A percentile compares a stretch with the other conserved stretches of the same genome.
phyloP scores from a whole-genome alignment of 2,113 vertebrate genomes.

The Callionymus lyra region DNA sequence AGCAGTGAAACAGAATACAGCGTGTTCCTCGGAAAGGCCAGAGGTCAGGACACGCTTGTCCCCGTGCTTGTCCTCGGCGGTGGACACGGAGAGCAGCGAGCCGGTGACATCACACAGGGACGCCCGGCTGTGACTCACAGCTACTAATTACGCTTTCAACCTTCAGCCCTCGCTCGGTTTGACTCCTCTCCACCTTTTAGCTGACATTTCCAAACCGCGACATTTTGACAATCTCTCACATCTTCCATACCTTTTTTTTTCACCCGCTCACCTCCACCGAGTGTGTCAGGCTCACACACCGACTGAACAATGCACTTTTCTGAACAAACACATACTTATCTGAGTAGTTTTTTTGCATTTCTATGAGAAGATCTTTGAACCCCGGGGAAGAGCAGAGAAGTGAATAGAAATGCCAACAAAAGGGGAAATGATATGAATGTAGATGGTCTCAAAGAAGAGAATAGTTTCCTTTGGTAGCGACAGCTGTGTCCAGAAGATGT shows the following conservation, averaged over 20 bases:
- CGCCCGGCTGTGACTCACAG: slow-evolving; percentile 28
- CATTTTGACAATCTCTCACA: slow-evolving; percentile 51
- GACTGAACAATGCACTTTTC: too few relatives aligned
- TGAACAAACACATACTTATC: too few relatives aligned
- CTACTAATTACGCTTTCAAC: slow-evolving; percentile 52
- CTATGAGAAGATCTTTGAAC: too few relatives aligned
- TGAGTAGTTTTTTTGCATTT: too few relatives aligned
- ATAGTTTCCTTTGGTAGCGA: too few relatives aligned
- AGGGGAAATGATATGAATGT: too few relatives aligned
- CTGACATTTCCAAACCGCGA: slow-evolving; percentile 51
- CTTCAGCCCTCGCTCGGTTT: slow-evolving; percentile 35
- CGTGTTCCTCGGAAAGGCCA: slow-evolving; percentile 37
- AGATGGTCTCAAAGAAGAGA: too few relatives aligned
- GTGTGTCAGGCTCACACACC: too few relatives aligned
- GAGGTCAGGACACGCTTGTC: slow-evolving; percentile 35
- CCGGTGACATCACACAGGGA: slow-evolving; percentile 42
- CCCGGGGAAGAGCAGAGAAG: too few relatives aligned
- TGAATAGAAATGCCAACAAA: too few relatives aligned
- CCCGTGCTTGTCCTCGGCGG: slow-evolving; percentile 24
- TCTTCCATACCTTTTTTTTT: slow-evolving; percentile 16
- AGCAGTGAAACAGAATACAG: slow-evolving; percentile 36
- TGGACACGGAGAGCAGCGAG: slow-evolving; percentile 23
- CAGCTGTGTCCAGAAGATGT: too few relatives aligned
- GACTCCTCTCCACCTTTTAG: slow-evolving; percentile 51
- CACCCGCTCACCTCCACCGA: slow-evolving; percentile 9